These are phyloP conservation scores for Thalpophila matura DNA, from an alignment of 2,888 invertebrate genomes.

Conservation along the genomic window DNA sequence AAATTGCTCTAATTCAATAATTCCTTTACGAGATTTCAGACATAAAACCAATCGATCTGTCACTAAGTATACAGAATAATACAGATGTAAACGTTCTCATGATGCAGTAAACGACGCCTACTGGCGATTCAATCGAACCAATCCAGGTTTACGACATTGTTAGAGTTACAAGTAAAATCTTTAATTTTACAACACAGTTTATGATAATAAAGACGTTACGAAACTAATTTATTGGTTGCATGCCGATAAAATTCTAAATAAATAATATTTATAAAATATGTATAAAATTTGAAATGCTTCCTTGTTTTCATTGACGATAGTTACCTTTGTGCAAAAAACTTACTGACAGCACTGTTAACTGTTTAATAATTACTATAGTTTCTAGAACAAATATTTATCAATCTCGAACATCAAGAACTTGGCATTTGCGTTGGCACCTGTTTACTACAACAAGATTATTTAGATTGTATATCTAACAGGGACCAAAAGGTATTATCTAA, in stretches of 20 bases:
- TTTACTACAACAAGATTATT: constrained; percentile 38
- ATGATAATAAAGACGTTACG: constrained; percentile 70
- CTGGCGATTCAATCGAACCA: constrained; percentile 59
- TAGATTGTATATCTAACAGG: constrained; percentile 54
- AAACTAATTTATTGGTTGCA: constrained; percentile 45
- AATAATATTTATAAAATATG: constrained; percentile 14
- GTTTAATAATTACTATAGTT: constrained; percentile 48
- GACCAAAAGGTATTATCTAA: constrained; percentile 40
- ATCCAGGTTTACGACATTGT: constrained; percentile 69
- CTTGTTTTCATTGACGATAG: constrained; percentile 4
- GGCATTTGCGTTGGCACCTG: constrained; percentile 35
- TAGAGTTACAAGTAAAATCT: constrained; percentile 74
- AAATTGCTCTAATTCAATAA: constrained; percentile 50
- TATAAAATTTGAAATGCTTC: not conserved
- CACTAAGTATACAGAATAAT: constrained; percentile 20
- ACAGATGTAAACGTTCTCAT: constrained; percentile 39
- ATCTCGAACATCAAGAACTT: constrained; percentile 55
- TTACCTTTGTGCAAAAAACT: not conserved
- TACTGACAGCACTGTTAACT: constrained; percentile 42
- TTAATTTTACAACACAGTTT: constrained; percentile 72
- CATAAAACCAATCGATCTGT: constrained; percentile 38
- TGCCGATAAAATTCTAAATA: constrained; percentile 24
- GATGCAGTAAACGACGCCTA: constrained; percentile 72
- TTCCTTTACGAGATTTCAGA: constrained; percentile 36
- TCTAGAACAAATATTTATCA: constrained; percentile 60